These are phyloP conservation scores for Lamprotornis superbus DNA, from an alignment of 2,113 vertebrate species.

Conservation along the genomic window DNA sequence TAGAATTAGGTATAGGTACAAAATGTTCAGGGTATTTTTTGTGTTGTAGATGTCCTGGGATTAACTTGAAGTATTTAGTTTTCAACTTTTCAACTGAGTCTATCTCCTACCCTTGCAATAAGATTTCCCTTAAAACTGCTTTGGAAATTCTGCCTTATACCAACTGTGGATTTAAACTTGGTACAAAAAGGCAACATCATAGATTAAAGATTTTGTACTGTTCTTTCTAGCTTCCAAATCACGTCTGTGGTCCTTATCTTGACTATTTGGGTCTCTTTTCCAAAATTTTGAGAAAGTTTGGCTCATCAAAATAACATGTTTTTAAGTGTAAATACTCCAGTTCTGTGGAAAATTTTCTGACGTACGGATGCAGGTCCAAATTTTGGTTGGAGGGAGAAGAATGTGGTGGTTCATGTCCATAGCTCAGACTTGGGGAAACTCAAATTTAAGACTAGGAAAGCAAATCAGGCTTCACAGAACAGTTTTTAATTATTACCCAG, in stretches of 20 bases:
- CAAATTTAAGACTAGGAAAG: background rate
- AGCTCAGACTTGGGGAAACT: background rate
- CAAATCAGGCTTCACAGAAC: background rate
- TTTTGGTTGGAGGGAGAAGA: background rate
- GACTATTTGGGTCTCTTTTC: background rate
- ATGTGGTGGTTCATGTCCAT: background rate
- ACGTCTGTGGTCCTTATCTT: background rate
- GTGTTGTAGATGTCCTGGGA: background rate
- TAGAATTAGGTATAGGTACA: background rate
- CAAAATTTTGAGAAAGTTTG: background rate
- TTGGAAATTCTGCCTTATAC: background rate
- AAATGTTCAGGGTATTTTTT: background rate
- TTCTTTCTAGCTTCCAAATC: accelerated
- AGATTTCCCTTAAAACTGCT: background rate
- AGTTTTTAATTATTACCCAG: background rate
- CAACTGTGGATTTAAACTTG: accelerated
- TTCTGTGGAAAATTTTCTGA: background rate
- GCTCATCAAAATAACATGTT: background rate
- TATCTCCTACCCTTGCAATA: background rate
- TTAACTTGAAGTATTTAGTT: background rate
- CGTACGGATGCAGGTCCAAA: background rate
- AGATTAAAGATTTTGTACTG: background rate
- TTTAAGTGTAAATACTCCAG: background rate
- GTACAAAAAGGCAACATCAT: background rate
- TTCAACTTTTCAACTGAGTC: background rate